These are phyloP conservation scores for Neotoxoptera formosana DNA, from an alignment of 1,140 invertebrate genomes.

Conservation along the genomic window DNA sequence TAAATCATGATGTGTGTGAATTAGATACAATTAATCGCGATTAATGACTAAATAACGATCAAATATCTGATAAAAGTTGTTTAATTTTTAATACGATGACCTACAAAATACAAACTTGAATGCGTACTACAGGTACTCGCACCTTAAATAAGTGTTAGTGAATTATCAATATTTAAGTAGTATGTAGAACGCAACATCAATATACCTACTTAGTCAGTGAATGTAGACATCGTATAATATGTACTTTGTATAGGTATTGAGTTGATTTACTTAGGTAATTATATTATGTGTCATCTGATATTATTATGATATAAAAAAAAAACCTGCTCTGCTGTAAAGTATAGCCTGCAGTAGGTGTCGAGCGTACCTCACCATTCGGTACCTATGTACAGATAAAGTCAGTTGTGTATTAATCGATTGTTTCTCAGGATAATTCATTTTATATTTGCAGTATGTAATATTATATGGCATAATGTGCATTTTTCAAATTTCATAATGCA, in stretches of 20 bases:
- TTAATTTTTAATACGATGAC: background rate
- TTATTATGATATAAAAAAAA: background rate
- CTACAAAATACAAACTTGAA: background rate
- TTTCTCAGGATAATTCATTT: background rate
- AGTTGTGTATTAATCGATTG: background rate
- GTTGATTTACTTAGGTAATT: background rate
- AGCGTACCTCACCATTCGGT: no score
- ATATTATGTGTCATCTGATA: background rate
- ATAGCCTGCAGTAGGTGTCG: no score
- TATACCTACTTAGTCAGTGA: background rate
- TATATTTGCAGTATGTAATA: no score
- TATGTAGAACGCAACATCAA: background rate
- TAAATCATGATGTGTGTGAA: no score
- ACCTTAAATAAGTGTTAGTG: background rate
- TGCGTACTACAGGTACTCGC: background rate
- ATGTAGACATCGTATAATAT: background rate
- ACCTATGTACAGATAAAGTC: no score
- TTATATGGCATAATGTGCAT: background rate
- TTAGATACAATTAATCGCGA: no score
- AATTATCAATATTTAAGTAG: background rate
- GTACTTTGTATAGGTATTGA: background rate
- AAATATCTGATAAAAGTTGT: background rate
- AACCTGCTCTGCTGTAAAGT: background rate
- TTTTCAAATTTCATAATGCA: background rate
- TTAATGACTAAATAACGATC: background rate